Evolutionary conservation across 2,888 invertebrate genomes (phyloP).

Genomic region (Ornithoptera alexandrae): DNA sequence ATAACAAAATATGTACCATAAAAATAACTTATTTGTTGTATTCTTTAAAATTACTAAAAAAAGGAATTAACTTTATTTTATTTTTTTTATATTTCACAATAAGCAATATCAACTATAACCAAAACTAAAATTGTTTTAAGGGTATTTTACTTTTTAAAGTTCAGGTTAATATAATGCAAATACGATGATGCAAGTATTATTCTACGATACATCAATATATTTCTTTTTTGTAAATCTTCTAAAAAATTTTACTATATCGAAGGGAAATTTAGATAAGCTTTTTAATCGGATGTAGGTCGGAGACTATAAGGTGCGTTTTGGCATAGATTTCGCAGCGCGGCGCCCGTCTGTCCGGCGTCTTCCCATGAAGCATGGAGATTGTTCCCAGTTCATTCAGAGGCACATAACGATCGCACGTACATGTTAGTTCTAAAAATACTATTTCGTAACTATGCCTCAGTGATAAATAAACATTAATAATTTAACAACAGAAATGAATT

Average conservation of each 20-base stretch:
- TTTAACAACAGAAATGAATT: conserved; percentile 7
- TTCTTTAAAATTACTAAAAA: too few relatives aligned
- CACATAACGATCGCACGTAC: conserved; percentile 16
- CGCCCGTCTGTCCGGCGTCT: conserved; percentile 29
- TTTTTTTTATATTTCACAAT: too few relatives aligned
- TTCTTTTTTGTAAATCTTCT: too few relatives aligned
- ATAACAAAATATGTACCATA: not conserved
- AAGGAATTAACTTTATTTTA: too few relatives aligned
- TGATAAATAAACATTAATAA: not conserved
- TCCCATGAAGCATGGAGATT: conserved; percentile 15
- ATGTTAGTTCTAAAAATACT: not conserved
- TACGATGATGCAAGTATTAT: too few relatives aligned
- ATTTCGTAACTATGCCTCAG: not conserved
- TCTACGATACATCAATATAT: too few relatives aligned
- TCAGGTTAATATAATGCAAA: too few relatives aligned
- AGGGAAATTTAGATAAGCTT: not conserved
- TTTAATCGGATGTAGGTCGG: conserved; percentile 22
- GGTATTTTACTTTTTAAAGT: too few relatives aligned
- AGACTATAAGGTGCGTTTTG: conserved; percentile 23
- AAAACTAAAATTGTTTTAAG: too few relatives aligned
- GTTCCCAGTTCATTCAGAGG: conserved; percentile 24
- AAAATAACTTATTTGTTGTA: not conserved
- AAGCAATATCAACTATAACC: too few relatives aligned
- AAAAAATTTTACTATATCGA: not conserved
- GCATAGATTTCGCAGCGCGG: conserved; percentile 18